Evolutionary conservation across 1,140 invertebrate genomes (phyloP).

Genomic region (Zaprionus capensis): DNA sequence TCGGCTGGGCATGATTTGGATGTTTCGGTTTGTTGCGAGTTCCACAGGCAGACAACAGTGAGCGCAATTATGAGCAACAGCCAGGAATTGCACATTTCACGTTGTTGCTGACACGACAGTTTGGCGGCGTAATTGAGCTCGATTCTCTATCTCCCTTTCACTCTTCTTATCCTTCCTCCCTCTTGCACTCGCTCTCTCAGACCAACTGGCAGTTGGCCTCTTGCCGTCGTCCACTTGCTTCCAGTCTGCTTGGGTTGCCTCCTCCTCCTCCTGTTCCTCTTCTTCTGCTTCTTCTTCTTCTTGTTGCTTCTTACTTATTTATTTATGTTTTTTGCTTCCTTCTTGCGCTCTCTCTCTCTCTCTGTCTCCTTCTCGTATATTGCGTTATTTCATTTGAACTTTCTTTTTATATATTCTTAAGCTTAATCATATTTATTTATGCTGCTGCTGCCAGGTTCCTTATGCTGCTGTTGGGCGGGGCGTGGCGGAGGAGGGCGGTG

Average conservation of each 20-base stretch:
- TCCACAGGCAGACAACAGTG: conserved; percentile 84
- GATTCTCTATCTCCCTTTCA: conserved; percentile 58
- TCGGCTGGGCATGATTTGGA: conserved; percentile 88
- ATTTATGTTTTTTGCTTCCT: conserved; percentile 49
- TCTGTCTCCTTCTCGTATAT: conserved; percentile 46
- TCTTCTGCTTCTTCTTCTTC: conserved; percentile 4
- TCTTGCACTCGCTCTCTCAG: conserved; percentile 4
- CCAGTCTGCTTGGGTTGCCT: conserved; percentile 23
- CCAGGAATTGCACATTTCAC: conserved; percentile 85
- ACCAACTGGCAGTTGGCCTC: conserved; percentile 33
- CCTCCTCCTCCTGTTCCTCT: conserved; percentile 6
- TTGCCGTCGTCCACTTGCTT: conserved; percentile 24
- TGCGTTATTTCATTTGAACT: conserved; percentile 83
- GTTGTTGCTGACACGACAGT: conserved; percentile 83
- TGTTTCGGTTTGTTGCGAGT: conserved; percentile 84
- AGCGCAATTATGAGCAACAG: conserved; percentile 84
- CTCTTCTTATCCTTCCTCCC: neutral
- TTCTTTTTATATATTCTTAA: conserved; percentile 82
- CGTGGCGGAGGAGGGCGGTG: conserved; percentile 17
- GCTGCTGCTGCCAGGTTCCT: conserved; percentile 53
- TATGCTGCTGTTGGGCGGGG: conserved; percentile 26
- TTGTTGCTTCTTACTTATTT: conserved; percentile 67
- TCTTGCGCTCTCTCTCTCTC: neutral
- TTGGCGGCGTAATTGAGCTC: conserved; percentile 83
- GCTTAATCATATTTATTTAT: conserved; percentile 83